phyloP scores from a whole-genome alignment of 2,888 invertebrate species.

The Plebejus melissa region DNA sequence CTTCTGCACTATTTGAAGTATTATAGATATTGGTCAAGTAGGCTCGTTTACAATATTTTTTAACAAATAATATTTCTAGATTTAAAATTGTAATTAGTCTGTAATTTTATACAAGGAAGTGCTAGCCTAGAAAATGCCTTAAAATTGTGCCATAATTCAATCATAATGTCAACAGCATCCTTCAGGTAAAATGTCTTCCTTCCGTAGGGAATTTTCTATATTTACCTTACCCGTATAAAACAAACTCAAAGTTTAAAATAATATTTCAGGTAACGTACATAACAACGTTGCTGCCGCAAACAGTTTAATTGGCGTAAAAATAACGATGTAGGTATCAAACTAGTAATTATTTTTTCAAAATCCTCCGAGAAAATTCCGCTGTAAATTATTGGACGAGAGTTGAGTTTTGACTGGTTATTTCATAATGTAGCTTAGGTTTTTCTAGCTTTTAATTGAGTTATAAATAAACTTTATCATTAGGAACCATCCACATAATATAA shows the following conservation, averaged over 20 bases:
- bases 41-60: too few species aligned
- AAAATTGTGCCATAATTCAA: conserved; percentile 11
- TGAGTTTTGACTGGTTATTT: neutral
- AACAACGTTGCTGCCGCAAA: conserved; percentile 41
- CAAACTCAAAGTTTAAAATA: conserved; percentile 16
- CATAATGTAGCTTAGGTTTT: neutral
- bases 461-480: too few species aligned
- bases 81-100: too few species aligned
- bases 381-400: conserved; percentile 24
- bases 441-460: neutral
- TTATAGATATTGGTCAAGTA: too few species aligned
- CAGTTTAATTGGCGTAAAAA: conserved; percentile 72
- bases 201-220: conserved; percentile 12
- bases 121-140: neutral
- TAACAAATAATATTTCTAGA: too few species aligned
- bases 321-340: conserved; percentile 61
- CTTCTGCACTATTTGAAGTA: too few species aligned
- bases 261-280: conserved; percentile 17
- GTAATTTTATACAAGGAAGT: neutral
- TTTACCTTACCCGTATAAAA: neutral
- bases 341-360: conserved; percentile 34
- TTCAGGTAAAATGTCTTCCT: conserved; percentile 14
- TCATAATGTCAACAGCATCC: conserved; percentile 6
- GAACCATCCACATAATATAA: too few species aligned
- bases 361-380: conserved; percentile 21